phyloP scores from a whole-genome alignment of 1,140 invertebrate genomes.

The Oryzaephilus surinamensis region DNA sequence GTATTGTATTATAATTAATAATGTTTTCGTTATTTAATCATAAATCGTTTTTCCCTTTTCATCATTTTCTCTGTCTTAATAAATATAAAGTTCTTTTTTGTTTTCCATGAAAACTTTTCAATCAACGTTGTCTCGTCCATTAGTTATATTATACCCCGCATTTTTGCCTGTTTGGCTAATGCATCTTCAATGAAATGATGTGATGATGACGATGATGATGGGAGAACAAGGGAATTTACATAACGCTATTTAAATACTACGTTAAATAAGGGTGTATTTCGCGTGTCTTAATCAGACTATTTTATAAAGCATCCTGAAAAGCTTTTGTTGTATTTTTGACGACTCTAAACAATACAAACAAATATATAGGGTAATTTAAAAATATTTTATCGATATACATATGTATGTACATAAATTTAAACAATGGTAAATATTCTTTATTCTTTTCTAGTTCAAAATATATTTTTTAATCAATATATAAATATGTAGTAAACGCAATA shows the following conservation, averaged over 20 bases:
- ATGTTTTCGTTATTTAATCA: constrained; percentile 30
- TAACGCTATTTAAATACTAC: constrained; percentile 19
- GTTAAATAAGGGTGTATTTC: constrained; percentile 24
- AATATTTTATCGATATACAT: too few species aligned
- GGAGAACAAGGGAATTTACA: constrained; percentile 26
- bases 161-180: constrained; percentile 26
- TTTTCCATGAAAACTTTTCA: constrained; percentile 29
- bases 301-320: constrained; percentile 29
- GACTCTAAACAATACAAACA: constrained; percentile 27
- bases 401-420: too few species aligned
- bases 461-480: too few species aligned
- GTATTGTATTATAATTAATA: too few species aligned
- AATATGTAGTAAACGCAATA: too few species aligned
- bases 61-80: constrained; percentile 1
- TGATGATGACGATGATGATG: background rate
- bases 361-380: constrained; percentile 26
- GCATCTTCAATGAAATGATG: constrained; percentile 21
- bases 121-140: constrained; percentile 29
- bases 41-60: constrained; percentile 22
- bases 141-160: constrained; percentile 32
- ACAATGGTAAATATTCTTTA: too few species aligned
- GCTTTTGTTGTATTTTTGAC: constrained; percentile 32
- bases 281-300: constrained; percentile 34
- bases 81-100: constrained; percentile 24
- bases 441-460: too few species aligned